These are phyloP conservation scores for Lemur catta DNA, from an alignment of 2,797 vertebrate genomes.

Conservation along the genomic window DNA sequence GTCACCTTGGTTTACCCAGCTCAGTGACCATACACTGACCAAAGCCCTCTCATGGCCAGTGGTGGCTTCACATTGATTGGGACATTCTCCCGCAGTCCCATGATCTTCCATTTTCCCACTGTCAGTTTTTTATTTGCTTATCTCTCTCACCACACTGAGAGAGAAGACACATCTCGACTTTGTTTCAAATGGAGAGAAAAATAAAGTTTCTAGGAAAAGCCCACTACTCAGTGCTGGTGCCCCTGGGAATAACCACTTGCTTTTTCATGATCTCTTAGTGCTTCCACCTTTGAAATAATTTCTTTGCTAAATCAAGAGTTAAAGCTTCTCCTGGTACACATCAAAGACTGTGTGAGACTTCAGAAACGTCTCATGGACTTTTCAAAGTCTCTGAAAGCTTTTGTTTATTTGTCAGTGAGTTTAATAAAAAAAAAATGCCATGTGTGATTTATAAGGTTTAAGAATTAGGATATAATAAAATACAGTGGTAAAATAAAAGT, in stretches of 20 bases:
- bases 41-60: neutral
- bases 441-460: neutral
- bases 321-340: neutral
- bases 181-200: neutral
- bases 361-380: neutral
- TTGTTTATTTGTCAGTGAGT: neutral
- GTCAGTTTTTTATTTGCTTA: neutral
- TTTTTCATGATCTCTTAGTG: neutral
- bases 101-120: neutral
- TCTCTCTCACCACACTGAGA: neutral
- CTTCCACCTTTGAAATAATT: neutral
- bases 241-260: neutral
- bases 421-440: neutral
- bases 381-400: neutral
- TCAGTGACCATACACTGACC: neutral
- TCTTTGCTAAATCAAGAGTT: neutral
- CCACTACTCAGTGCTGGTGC: neutral
- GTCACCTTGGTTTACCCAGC: neutral
- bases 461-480: neutral
- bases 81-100: neutral
- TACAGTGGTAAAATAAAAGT: neutral
- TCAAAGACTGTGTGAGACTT: neutral
- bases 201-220: neutral
- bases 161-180: neutral
- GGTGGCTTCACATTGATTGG: neutral